Conservation (phyloP, 53 echinoderm and acorn worm genomes). For the Henricia sp. region DNA sequence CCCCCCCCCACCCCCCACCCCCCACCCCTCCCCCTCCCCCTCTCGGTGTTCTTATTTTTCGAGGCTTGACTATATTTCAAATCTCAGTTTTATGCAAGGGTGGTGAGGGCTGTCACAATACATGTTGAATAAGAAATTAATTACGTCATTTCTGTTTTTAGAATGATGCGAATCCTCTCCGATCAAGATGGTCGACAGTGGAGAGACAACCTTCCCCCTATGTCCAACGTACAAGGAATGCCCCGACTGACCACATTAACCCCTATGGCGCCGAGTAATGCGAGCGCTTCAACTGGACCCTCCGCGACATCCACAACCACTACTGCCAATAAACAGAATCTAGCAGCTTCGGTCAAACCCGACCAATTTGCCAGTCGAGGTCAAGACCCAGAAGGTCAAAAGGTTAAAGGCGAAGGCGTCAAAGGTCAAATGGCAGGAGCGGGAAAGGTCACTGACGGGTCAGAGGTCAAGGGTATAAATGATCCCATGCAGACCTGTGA, state of each 20-base stretch:
- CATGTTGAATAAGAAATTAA: too few relatives aligned
- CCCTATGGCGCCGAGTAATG: constrained; percentile 65
- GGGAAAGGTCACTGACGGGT: constrained; percentile 15
- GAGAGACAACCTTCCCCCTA: constrained; percentile 84
- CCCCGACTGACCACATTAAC: constrained; percentile 41
- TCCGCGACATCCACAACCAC: constrained; percentile 37
- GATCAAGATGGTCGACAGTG: constrained; percentile 79
- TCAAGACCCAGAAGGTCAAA: constrained; percentile 6
- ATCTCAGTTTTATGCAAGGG: too few relatives aligned
- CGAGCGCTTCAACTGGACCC: neutral
- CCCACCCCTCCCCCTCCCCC: too few relatives aligned
- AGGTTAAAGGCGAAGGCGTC: too few relatives aligned
- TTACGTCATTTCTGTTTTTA: too few relatives aligned
- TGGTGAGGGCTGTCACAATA: too few relatives aligned
- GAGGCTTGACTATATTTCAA: too few relatives aligned
- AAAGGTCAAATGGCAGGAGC: too few relatives aligned
- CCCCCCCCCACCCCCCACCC: too few relatives aligned
- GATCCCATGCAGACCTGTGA: constrained; percentile 18
- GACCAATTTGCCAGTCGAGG: neutral
- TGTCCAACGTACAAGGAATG: constrained; percentile 43
- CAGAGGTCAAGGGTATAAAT: constrained; percentile 31
- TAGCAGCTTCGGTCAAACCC: constrained; percentile 26
- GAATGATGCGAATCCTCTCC: constrained; percentile 69
- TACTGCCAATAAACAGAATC: constrained; percentile 8
- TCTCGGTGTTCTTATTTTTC: too few relatives aligned